Conservation (phyloP, 2,113 vertebrate species). For the Lophius piscatorius region DNA sequence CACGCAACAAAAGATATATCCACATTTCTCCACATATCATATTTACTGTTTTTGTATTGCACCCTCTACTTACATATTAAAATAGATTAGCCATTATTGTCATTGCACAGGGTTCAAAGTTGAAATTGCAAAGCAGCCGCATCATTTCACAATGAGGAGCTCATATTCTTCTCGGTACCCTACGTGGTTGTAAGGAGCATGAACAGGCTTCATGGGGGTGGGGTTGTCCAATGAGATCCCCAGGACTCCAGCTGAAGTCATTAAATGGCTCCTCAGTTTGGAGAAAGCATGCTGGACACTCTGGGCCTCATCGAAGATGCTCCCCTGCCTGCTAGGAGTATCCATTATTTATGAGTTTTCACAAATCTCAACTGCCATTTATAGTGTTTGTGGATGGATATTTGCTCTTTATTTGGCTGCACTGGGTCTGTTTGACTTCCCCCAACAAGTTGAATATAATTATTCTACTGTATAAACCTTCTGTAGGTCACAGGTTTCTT, state of each 20-base stretch:
- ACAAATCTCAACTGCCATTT: slow-evolving; percentile 74
- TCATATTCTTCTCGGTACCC: slow-evolving; percentile 40
- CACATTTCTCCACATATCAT: too few relatives aligned
- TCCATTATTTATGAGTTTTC: slow-evolving; percentile 77
- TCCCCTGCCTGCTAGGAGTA: slow-evolving; percentile 61
- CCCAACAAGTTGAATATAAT: slow-evolving; percentile 11
- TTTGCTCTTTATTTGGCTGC: slow-evolving; percentile 48
- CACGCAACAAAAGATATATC: too few relatives aligned
- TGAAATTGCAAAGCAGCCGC: slow-evolving; percentile 30
- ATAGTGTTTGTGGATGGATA: slow-evolving; percentile 66
- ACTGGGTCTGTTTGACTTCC: slow-evolving; percentile 8
- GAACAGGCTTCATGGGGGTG: slow-evolving; percentile 23
- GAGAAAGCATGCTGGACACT: slow-evolving; percentile 57
- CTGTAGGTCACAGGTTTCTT: too few relatives aligned
- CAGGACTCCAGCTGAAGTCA: slow-evolving; percentile 72
- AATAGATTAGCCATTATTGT: too few relatives aligned
- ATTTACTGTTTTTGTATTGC: too few relatives aligned
- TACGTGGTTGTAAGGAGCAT: slow-evolving; percentile 34
- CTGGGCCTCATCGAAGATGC: slow-evolving; percentile 72
- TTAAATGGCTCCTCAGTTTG: slow-evolving; percentile 66
- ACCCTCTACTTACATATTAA: too few relatives aligned
- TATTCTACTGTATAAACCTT: too few relatives aligned
- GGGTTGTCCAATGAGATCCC: slow-evolving; percentile 44
- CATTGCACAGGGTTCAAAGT: too few relatives aligned
- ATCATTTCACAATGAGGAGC: slow-evolving; percentile 70